Percentiles rank a stretch among this genome's conserved stretches.
Conservation (phyloP, 37 sponge, comb jelly and placozoan genomes). For the Chondrosia reniformis region DNA sequence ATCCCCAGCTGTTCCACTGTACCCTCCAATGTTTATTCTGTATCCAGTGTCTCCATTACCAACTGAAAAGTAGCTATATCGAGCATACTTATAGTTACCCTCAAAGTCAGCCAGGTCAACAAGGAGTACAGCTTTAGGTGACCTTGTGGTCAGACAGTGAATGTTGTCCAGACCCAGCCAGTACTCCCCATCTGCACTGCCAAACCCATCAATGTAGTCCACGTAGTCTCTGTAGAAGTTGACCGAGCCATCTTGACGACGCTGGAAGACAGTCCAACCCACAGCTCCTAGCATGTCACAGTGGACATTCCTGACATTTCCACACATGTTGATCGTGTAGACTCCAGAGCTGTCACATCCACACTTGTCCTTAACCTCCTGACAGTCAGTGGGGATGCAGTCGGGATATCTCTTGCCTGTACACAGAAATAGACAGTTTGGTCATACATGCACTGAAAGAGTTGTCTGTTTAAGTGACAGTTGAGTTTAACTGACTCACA, state of each 20-base stretch:
- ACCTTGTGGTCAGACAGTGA: slow-evolving; percentile 8
- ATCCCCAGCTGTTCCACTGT: slow-evolving; percentile 13
- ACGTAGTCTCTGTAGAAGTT: background rate
- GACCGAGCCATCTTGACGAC: background rate
- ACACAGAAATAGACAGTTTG: too few relatives aligned
- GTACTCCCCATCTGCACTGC: background rate
- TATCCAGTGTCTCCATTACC: background rate
- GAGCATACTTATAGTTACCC: background rate
- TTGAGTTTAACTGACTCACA: too few relatives aligned
- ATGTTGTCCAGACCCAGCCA: slow-evolving; percentile 10
- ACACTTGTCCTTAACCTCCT: too few relatives aligned
- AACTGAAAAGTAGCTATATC: slow-evolving; percentile 14
- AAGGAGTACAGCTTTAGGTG: background rate
- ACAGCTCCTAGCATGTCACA: too few relatives aligned
- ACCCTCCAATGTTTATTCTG: slow-evolving; percentile 5
- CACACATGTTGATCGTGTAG: slow-evolving; percentile 18
- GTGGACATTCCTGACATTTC: too few relatives aligned
- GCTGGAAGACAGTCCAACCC: slow-evolving; percentile 25
- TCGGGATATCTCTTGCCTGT: too few relatives aligned
- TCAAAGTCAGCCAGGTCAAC: slow-evolving; percentile 15
- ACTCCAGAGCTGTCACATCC: too few relatives aligned
- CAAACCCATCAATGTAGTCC: slow-evolving; percentile 6
- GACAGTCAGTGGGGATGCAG: too few relatives aligned
- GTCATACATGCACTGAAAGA: too few relatives aligned
- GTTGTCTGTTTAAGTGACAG: too few relatives aligned